Conservation (phyloP, 2,888 invertebrate species). For the Miltochrista miniata region DNA sequence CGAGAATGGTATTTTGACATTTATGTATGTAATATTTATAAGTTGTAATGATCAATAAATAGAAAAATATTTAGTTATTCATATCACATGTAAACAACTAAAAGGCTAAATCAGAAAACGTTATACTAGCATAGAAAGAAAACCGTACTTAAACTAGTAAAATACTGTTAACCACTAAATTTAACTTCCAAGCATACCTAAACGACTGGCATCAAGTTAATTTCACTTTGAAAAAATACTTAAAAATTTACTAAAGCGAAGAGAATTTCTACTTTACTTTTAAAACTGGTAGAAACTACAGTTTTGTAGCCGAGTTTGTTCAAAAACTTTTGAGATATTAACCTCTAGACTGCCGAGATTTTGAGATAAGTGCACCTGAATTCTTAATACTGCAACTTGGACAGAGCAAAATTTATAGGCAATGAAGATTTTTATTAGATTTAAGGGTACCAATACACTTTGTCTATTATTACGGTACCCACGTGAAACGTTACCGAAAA, state of each 20-base stretch:
- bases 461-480: not conserved
- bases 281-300: slow-evolving; percentile 21
- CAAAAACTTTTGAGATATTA: slow-evolving; percentile 23
- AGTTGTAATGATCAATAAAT: no score
- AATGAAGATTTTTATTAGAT: slow-evolving; percentile 23
- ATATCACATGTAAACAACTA: no score
- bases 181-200: not conserved
- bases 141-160: not conserved
- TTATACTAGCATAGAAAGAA: not conserved
- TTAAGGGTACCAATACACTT: slow-evolving; percentile 5
- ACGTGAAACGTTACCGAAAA: no score
- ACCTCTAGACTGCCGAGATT: slow-evolving; percentile 29
- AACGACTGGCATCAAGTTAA: not conserved
- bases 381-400: slow-evolving; percentile 32
- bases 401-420: slow-evolving; percentile 26
- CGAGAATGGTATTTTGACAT: no score
- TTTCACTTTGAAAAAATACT: slow-evolving; percentile 27
- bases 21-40: no score
- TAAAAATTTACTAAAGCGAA: slow-evolving; percentile 28
- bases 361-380: slow-evolving; percentile 34
- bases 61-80: no score
- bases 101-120: no score
- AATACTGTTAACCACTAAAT: not conserved
- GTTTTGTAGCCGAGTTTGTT: slow-evolving; percentile 21
- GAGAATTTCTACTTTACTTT: slow-evolving; percentile 24